Evolutionary conservation across 1,140 invertebrate genomes (phyloP), one percentile per base, ranked within the genome.

Genomic region (Sycophila sp.): DNA sequence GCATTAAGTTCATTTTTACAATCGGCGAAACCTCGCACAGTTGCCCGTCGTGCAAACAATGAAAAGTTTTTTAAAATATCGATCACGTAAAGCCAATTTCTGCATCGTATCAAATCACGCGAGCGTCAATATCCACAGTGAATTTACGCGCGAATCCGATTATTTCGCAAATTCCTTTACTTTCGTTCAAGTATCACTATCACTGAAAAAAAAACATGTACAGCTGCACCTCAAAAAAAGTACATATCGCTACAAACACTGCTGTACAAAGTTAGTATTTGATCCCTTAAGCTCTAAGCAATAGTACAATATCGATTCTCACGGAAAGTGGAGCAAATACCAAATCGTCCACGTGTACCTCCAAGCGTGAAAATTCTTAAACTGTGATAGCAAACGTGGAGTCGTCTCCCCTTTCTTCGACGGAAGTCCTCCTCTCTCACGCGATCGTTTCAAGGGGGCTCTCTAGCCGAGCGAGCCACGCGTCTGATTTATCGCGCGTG

Each of bases 401-500:
- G n/a, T n/a, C n/a, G n/a, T n/a, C n/a, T 22, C 15, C 42, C 42
- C 42, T 45, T 19, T 15, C n/a, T 6, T 4, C 11, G 2, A 13
- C 13, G 2, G 49, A 53, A 26, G 28, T 28, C 26, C 49, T 11
- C 24, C 4, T 15, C 13, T n/a, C 15, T 15, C 24, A 8, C 7
- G 7, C 49, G n/a, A n/a, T n/a, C 24, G 1, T 2, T n/a, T 32
- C 30, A 30, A 56, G 30, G 53, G 32, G 32, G n/a, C n/a, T 22
- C n/a, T 8, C 8, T 13, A 56, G 32, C 28, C 19, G 32, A 19
- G 22, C 32, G 34, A 22, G 28, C n/a, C 53, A 19, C 13, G 28
- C n/a, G 53, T n/a, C 53, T 36, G 53, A 56, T 36, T 56, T 56
- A 36, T 56, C 53, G n/a, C 30, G n/a, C n/a, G n/a, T n/a, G n/a